Evolutionary conservation across 2,113 vertebrate species (phyloP).

Genomic region (Megaceryle maxima): DNA sequence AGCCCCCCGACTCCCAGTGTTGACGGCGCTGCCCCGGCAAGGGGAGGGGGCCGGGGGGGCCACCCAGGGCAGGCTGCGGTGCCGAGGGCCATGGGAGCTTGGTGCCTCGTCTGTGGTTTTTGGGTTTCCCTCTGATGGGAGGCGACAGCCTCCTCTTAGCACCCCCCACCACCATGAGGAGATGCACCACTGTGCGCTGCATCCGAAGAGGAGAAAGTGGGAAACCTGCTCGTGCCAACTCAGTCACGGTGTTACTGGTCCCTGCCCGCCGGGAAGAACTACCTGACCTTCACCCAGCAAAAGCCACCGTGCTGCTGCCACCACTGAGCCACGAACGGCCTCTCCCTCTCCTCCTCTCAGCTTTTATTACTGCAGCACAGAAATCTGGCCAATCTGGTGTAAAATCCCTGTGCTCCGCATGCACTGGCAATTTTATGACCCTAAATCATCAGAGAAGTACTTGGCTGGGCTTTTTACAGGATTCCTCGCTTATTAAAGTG

Average conservation of each 20-base stretch:
- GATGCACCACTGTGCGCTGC: not conserved
- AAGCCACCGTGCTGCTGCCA: not conserved
- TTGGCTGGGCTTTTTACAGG: not conserved
- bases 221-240: not conserved
- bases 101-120: constrained; percentile 63
- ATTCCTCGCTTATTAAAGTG: not conserved
- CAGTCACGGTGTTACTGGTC: fast-evolving
- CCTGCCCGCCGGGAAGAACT: not conserved
- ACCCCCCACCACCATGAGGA: not conserved
- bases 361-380: not conserved
- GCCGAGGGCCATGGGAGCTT: not conserved
- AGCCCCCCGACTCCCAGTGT: not conserved
- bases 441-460: constrained; percentile 21
- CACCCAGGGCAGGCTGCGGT: not conserved
- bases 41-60: not conserved
- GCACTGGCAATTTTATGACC: constrained; percentile 25
- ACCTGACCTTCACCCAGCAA: not conserved
- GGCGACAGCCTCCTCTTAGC: not conserved
- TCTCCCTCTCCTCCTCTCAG: not conserved
- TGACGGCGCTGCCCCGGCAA: not conserved
- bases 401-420: not conserved
- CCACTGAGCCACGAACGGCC: not conserved
- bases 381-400: not conserved
- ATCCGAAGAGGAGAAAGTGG: not conserved
- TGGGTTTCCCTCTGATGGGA: constrained; percentile 69